Evolutionary conservation across 2,797 vertebrate genomes (phyloP), one percentile per base, ranked within the genome.

Genomic region (Sphenodon punctatus): DNA sequence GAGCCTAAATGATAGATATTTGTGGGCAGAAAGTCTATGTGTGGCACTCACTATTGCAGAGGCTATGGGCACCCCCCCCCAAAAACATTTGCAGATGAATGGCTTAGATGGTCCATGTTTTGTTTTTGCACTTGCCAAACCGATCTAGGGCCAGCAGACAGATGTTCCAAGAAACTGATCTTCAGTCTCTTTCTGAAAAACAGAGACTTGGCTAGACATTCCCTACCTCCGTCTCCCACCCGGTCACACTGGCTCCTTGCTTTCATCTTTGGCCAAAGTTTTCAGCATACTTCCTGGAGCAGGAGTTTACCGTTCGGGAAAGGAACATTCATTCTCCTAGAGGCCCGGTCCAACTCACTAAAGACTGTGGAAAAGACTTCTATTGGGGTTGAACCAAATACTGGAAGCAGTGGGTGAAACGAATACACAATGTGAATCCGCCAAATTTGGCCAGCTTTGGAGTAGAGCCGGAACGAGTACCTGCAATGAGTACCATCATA

Each of bases 191-290:
- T 3, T 25, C 22, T n/a, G 22, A 39, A 60, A 2, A 14, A 14
- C 60, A 74, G 5, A 22, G 41, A 78, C n/a, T 0, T 17, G 5
- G 13, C 14, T 3, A 14, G 36, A 58, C 2, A 8, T n/a, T 67
- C 32, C 36, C 42, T 14, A 15, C 71, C 25, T 46, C 39, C 32
- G 32, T 19, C 1, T 12, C 0, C 2, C 1, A 10, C 3, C 17
- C 19, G 9, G 5, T 41, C 17, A 5, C 10, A 53, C 4, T 5
- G 5, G 34, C 48, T 19, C 23, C 10, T 5, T 12, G 13, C 71
- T 84, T 83, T 87, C 56, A 76, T 87, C 72, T 22, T 39, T 27
- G 38, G 75, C 70, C 63, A 65, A 65, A 78, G n/a, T 46, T 75
- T 53, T 12, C 27, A 58, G 45, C 55, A 27, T 59, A 27, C 64